Percentiles rank a stretch among this genome's conserved stretches.
These are phyloP conservation scores for Chascanopsetta lugubris DNA, from an alignment of 2,113 vertebrate species.

Conservation along the genomic window DNA sequence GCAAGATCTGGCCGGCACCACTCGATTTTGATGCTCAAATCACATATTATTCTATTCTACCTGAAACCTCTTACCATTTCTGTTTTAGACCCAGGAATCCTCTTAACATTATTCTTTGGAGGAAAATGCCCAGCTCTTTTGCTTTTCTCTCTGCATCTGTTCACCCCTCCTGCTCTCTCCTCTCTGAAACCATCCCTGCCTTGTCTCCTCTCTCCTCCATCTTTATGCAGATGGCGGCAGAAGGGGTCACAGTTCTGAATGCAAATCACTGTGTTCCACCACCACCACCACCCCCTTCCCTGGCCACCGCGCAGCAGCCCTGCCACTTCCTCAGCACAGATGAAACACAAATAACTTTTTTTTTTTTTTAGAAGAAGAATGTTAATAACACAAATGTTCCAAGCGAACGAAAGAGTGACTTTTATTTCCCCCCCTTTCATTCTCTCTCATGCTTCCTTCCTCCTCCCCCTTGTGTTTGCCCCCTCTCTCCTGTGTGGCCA, in stretches of 20 bases:
- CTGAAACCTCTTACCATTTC: constrained; percentile 25
- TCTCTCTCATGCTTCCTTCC: constrained; percentile 22
- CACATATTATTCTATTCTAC: constrained; percentile 21
- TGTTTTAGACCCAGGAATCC: constrained; percentile 27
- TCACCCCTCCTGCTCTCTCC: constrained; percentile 41
- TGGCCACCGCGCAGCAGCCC: constrained; percentile 10
- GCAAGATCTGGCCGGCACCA: constrained; percentile 23
- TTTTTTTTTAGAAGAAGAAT: too few species aligned
- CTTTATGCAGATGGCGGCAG: constrained; percentile 75
- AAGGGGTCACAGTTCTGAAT: constrained; percentile 76
- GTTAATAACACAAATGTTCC: constrained; percentile 60
- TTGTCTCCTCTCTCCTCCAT: constrained; percentile 55
- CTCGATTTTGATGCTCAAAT: constrained; percentile 38
- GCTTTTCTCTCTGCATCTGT: constrained; percentile 55
- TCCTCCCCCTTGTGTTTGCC: constrained; percentile 25
- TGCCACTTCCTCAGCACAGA: constrained; percentile 41
- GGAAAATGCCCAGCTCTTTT: constrained; percentile 52
- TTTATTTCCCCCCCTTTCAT: constrained; percentile 25
- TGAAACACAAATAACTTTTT: constrained; percentile 50
- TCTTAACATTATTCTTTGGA: constrained; percentile 41
- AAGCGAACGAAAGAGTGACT: constrained; percentile 42
- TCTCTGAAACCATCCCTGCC: constrained; percentile 55
- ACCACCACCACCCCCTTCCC: background rate
- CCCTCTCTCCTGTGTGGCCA: constrained; percentile 43
- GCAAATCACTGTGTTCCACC: constrained; percentile 67